Evolutionary conservation across 2,888 invertebrate species (phyloP).

Genomic region (Diaprepes abbreviatus): DNA sequence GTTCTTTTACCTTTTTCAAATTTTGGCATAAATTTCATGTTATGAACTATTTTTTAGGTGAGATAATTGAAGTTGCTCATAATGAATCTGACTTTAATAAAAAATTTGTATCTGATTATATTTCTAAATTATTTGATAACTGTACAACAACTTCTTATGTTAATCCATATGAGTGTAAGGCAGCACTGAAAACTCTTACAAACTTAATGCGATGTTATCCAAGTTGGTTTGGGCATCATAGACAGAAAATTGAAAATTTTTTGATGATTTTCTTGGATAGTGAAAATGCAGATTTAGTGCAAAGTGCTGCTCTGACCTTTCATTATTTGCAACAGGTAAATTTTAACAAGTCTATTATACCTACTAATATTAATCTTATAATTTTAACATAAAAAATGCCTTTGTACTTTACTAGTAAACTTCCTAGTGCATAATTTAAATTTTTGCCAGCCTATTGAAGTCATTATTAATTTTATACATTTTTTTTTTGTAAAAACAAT

Average conservation of each 20-base stretch:
- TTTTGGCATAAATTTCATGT: too few relatives aligned
- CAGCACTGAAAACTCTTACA: slow-evolving; percentile 50
- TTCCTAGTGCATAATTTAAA: background rate
- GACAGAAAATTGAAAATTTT: slow-evolving; percentile 51
- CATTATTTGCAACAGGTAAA: slow-evolving; percentile 54
- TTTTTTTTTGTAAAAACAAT: slow-evolving; percentile 35
- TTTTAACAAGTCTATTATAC: too few relatives aligned
- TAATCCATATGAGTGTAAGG: slow-evolving; percentile 46
- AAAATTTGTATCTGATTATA: slow-evolving; percentile 53
- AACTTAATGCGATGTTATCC: slow-evolving; percentile 52
- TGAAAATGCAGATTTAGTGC: slow-evolving; percentile 44
- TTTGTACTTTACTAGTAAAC: too few relatives aligned
- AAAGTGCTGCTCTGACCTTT: slow-evolving; percentile 52
- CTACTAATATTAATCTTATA: too few relatives aligned
- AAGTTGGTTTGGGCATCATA: slow-evolving; percentile 53
- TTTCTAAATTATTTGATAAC: slow-evolving; percentile 53
- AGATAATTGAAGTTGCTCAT: slow-evolving; percentile 50
- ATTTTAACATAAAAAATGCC: too few relatives aligned
- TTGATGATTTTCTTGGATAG: slow-evolving; percentile 51
- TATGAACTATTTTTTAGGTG: slow-evolving; percentile 35
- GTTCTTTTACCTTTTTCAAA: too few relatives aligned
- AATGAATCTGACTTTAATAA: slow-evolving; percentile 53
- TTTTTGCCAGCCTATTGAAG: background rate
- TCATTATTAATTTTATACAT: background rate
- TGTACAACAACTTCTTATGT: slow-evolving; percentile 48